phyloP scores from a whole-genome alignment of 2,888 invertebrate species.

The Pristionchus maxplancki region DNA sequence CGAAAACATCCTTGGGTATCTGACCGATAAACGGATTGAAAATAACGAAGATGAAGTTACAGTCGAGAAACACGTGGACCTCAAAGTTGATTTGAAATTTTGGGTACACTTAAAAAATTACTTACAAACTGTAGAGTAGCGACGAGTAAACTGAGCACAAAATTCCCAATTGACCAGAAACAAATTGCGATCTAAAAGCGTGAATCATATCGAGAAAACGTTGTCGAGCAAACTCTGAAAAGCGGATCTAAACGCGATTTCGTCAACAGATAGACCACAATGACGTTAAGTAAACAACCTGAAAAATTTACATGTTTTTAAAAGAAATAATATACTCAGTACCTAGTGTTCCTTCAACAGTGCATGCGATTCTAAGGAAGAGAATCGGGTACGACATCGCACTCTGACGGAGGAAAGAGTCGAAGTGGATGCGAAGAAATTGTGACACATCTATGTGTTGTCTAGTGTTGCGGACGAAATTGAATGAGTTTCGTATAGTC shows the following conservation, averaged over 20 bases:
- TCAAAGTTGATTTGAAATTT: background rate
- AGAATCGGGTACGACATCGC: background rate
- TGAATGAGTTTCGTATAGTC: too few species aligned
- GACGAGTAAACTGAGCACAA: background rate
- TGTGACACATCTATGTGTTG: too few species aligned
- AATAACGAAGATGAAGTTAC: slow-evolving; percentile 1
- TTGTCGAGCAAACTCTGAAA: background rate
- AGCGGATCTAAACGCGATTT: background rate
- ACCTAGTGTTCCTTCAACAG: background rate
- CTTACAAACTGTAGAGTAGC: slow-evolving; percentile 12
- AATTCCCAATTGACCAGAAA: slow-evolving; percentile 7
- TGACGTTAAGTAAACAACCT: background rate
- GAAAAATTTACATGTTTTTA: background rate
- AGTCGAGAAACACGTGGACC: background rate
- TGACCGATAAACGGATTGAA: slow-evolving; percentile 34
- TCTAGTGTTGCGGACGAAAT: too few species aligned
- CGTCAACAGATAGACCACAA: background rate
- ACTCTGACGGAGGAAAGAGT: too few species aligned
- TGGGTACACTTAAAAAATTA: background rate
- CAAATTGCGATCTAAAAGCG: background rate
- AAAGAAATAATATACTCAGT: background rate
- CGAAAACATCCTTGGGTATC: background rate
- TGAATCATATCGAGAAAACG: background rate
- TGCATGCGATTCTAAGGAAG: background rate
- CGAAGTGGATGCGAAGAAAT: too few species aligned